Percentiles rank a stretch among this genome's conserved stretches.
Evolutionary conservation across 1,140 invertebrate genomes (phyloP).

Genomic region (Tetramorium parvispinum): DNA sequence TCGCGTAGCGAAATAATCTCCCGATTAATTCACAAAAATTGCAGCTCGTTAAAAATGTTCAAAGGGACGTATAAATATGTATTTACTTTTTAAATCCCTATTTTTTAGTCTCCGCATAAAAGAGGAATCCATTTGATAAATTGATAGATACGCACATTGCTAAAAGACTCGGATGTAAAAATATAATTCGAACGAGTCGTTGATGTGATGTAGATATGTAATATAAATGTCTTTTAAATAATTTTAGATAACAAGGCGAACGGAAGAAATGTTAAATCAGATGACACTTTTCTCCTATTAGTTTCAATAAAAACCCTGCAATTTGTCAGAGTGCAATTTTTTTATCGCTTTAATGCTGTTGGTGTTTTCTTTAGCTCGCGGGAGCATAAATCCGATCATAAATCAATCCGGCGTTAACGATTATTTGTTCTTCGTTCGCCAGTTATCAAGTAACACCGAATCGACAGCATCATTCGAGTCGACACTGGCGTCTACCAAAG

Average conservation of each 20-base stretch:
- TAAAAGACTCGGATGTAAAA: background rate
- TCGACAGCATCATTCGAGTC: constrained; percentile 48
- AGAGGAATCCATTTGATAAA: background rate
- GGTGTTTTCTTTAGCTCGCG: background rate
- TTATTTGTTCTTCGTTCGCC: constrained; percentile 35
- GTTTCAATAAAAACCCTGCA: background rate
- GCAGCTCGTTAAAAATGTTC: background rate
- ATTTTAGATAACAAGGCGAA: background rate
- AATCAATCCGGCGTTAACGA: background rate
- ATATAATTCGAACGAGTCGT: background rate
- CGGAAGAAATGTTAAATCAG: background rate
- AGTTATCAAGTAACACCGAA: constrained; percentile 67
- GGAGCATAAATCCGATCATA: background rate
- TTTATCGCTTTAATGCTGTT: background rate
- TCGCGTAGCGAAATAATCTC: background rate
- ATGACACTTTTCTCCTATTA: background rate
- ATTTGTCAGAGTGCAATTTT: background rate
- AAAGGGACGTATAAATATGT: background rate
- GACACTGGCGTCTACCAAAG: constrained; percentile 38
- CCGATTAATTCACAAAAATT: background rate
- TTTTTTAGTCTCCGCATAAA: background rate
- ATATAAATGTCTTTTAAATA: constrained; percentile 5
- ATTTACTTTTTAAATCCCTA: background rate
- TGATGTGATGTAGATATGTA: background rate
- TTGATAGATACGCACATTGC: background rate